These are phyloP conservation scores for Calliopsis andreniformis DNA, from an alignment of 1,140 invertebrate genomes.

Conservation along the genomic window DNA sequence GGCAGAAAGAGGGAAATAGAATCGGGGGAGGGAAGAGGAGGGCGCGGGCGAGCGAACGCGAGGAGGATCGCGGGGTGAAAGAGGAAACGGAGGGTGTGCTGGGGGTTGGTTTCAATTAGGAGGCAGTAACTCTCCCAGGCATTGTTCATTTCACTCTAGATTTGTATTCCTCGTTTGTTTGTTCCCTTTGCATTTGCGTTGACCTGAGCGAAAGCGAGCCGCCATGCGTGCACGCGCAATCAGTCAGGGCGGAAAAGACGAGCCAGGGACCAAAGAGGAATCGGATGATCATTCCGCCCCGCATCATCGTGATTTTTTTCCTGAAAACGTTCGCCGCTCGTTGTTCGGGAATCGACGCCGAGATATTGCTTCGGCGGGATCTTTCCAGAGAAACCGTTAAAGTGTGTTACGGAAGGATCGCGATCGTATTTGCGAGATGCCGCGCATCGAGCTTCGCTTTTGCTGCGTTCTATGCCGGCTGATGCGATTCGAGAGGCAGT, in stretches of 20 bases:
- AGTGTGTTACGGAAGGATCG: no score
- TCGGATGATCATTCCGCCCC: conserved; percentile 43
- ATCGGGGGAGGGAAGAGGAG: conserved; percentile 8
- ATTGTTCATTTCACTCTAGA: conserved; percentile 81
- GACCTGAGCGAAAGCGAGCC: conserved; percentile 69
- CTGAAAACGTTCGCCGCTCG: not conserved
- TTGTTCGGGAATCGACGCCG: not conserved
- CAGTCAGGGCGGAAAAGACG: conserved; percentile 63
- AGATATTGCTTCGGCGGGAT: not conserved
- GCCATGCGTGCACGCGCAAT: conserved; percentile 63
- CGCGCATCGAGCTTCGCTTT: no score
- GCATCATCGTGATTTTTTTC: conserved; percentile 14
- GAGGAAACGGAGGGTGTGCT: conserved; percentile 61
- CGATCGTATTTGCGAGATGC: no score
- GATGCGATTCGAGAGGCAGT: no score
- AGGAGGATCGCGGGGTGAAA: conserved; percentile 46
- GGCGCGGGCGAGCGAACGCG: not conserved
- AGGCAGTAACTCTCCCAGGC: conserved; percentile 79
- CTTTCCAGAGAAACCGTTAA: no score
- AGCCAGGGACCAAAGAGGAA: conserved; percentile 11
- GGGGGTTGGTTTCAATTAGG: conserved; percentile 79
- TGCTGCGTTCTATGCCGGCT: no score
- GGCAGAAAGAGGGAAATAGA: conserved; percentile 49
- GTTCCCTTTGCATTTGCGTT: conserved; percentile 74
- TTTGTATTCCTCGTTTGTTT: conserved; percentile 80